Conservation (phyloP, 1,140 invertebrate genomes). For the Capitella teleta region DNA sequence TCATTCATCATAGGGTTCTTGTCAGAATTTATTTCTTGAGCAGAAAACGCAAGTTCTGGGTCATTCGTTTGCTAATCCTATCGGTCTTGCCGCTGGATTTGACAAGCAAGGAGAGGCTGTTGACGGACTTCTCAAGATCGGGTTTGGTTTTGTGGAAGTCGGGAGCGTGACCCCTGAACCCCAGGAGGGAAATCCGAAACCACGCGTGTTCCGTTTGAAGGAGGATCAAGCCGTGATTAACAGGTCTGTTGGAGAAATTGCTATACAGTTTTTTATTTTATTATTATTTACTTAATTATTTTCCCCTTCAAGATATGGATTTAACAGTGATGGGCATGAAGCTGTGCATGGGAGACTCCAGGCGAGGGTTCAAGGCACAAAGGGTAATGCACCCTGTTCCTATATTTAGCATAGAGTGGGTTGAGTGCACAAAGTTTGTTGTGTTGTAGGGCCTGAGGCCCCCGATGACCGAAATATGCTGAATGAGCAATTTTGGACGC, state of each 20-base stretch:
- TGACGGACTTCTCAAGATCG: slow-evolving; percentile 64
- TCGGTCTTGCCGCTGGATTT: slow-evolving; percentile 95
- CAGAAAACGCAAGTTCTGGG: slow-evolving; percentile 60
- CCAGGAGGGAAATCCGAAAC: slow-evolving; percentile 82
- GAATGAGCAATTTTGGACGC: slow-evolving; percentile 10
- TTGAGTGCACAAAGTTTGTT: too few species aligned
- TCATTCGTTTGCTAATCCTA: slow-evolving; percentile 64
- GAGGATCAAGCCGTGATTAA: slow-evolving; percentile 89
- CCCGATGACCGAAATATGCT: slow-evolving; percentile 13
- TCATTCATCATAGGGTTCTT: too few species aligned
- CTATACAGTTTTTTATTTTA: neutral
- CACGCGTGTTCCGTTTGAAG: slow-evolving; percentile 75
- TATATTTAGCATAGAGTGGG: too few species aligned
- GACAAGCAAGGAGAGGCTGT: slow-evolving; percentile 93
- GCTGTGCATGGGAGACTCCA: slow-evolving; percentile 27
- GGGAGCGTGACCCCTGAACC: slow-evolving; percentile 89
- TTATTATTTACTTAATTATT: neutral
- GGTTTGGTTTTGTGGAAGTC: slow-evolving; percentile 93
- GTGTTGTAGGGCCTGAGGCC: neutral
- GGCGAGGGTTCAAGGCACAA: slow-evolving; percentile 13
- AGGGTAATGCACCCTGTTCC: neutral
- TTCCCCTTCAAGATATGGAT: slow-evolving; percentile 56
- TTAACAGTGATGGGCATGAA: slow-evolving; percentile 89
- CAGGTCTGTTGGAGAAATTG: slow-evolving; percentile 41
- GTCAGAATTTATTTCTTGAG: slow-evolving; percentile 15